Conservation (phyloP, 2,888 invertebrate species). For the Synergus laeviventris region DNA sequence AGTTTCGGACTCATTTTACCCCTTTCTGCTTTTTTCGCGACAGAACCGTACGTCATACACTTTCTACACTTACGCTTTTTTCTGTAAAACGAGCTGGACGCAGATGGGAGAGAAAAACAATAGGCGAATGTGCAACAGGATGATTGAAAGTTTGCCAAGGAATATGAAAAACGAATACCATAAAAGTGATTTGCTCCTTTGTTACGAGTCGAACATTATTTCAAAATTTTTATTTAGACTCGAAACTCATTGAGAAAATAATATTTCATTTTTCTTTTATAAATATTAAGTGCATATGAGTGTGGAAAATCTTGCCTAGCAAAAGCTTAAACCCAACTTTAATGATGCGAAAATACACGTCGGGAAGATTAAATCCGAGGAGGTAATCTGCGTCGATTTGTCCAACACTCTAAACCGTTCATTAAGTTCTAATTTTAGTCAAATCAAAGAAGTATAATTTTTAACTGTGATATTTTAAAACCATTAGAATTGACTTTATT, state of each 20-base stretch:
- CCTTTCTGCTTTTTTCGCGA: constrained; percentile 41
- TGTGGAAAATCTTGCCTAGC: too few species aligned
- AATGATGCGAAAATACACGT: not conserved
- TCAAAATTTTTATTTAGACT: too few species aligned
- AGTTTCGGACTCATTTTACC: constrained; percentile 59
- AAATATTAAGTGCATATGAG: too few species aligned
- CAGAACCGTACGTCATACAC: constrained; percentile 21
- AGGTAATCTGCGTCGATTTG: not conserved
- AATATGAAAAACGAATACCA: not conserved
- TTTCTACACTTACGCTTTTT: constrained; percentile 36
- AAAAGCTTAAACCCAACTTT: too few species aligned
- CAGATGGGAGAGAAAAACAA: constrained; percentile 24
- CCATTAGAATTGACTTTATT: not conserved
- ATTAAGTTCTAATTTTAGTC: not conserved
- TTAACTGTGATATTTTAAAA: not conserved
- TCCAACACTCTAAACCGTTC: not conserved
- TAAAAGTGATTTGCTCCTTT: not conserved
- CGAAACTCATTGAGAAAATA: too few species aligned
- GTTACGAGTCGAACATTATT: not conserved
- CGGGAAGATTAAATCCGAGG: not conserved
- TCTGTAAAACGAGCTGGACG: constrained; percentile 19
- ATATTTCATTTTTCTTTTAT: not conserved
- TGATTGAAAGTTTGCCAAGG: constrained; percentile 5
- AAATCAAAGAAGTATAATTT: too few species aligned
- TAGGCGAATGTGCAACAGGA: constrained; percentile 16